Percentiles rank a stretch among this genome's conserved stretches.
phyloP scores from a whole-genome alignment of 2,888 invertebrate genomes.

The Dynastes hyllus region DNA sequence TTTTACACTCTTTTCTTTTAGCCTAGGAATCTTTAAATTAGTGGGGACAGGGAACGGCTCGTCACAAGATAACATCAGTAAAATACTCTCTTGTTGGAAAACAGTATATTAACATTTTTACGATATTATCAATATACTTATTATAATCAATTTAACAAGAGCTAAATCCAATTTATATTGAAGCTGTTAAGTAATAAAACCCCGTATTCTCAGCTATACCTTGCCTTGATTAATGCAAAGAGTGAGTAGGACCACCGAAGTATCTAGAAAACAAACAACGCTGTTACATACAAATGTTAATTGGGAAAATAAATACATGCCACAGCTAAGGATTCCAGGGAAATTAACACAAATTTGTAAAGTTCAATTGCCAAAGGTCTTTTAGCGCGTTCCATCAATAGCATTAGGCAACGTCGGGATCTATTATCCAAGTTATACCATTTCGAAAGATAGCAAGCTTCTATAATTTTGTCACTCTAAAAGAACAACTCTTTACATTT shows the following conservation, averaged over 20 bases:
- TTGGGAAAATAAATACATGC: neutral
- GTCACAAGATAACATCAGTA: too few relatives aligned
- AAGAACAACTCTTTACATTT: constrained; percentile 1
- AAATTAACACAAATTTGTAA: constrained; percentile 31
- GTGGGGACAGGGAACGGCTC: too few relatives aligned
- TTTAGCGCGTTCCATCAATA: constrained; percentile 36
- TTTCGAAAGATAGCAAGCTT: constrained; percentile 34
- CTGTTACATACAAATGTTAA: neutral
- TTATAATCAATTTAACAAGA: too few relatives aligned
- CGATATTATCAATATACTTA: too few relatives aligned
- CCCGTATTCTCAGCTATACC: neutral
- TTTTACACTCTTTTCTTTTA: too few relatives aligned
- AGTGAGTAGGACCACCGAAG: constrained; percentile 41
- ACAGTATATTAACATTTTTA: too few relatives aligned
- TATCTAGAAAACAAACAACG: constrained; percentile 29
- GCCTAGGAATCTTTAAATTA: too few relatives aligned
- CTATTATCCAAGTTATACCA: constrained; percentile 32
- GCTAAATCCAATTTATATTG: too few relatives aligned
- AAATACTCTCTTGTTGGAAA: too few relatives aligned
- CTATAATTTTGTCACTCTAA: constrained; percentile 35
- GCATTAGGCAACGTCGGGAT: neutral
- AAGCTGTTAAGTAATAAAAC: too few relatives aligned
- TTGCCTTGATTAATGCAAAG: constrained; percentile 28
- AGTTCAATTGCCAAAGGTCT: constrained; percentile 12
- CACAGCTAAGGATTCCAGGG: constrained; percentile 19